These are phyloP conservation scores for Strigamia maritima DNA, from an alignment of 2,888 invertebrate species.

Conservation along the genomic window DNA sequence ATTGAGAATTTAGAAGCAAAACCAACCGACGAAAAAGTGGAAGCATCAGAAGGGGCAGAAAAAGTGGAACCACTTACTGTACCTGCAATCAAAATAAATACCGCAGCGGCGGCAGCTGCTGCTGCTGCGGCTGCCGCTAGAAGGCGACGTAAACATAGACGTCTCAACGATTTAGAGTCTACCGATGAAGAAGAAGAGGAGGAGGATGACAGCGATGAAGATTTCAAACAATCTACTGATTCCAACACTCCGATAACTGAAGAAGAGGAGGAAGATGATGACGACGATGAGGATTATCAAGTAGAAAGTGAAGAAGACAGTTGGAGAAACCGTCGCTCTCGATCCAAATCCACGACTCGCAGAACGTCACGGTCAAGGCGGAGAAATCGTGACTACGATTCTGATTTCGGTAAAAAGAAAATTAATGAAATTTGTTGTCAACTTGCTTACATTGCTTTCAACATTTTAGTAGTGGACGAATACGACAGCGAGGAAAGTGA, in stretches of 20 bases:
- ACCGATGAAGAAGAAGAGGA: conserved; percentile 73
- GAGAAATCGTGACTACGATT: conserved; percentile 48
- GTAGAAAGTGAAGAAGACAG: conserved; percentile 60
- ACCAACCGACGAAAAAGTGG: conserved; percentile 43
- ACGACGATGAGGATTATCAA: conserved; percentile 46
- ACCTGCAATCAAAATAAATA: neutral
- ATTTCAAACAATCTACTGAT: conserved; percentile 73
- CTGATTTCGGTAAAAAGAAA: conserved; percentile 58
- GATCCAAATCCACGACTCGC: conserved; percentile 41
- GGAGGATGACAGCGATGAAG: conserved; percentile 72
- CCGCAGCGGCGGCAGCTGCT: neutral
- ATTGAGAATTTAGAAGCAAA: conserved; percentile 39
- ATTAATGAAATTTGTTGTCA: neutral
- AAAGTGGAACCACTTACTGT: neutral
- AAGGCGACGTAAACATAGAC: conserved; percentile 65
- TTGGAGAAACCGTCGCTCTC: conserved; percentile 45
- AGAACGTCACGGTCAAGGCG: conserved; percentile 39
- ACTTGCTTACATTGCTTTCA: neutral
- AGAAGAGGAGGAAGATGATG: conserved; percentile 58
- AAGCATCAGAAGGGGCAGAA: neutral
- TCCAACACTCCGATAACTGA: conserved; percentile 49
- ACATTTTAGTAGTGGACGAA: conserved; percentile 46
- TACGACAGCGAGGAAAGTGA: conserved; percentile 48
- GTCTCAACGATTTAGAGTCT: conserved; percentile 76
- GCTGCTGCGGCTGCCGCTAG: conserved; percentile 26